Evolutionary conservation across 2,888 invertebrate genomes (phyloP).

Genomic region (Sialis lutaria): DNA sequence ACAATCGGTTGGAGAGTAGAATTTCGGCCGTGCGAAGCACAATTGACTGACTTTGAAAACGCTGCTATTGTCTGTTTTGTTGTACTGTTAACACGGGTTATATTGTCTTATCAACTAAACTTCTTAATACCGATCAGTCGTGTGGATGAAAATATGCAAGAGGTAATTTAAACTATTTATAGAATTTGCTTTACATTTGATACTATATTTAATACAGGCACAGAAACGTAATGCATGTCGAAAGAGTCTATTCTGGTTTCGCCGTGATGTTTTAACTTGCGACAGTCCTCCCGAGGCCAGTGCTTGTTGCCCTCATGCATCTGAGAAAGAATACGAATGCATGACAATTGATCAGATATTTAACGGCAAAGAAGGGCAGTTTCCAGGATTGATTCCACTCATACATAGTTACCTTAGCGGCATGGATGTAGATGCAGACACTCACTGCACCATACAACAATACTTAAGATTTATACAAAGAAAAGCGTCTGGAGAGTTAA

Average conservation of each 20-base stretch:
- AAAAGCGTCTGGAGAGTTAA: slow-evolving; percentile 72
- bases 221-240: slow-evolving; percentile 79
- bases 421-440: slow-evolving; percentile 97
- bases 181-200: too few species aligned
- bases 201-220: slow-evolving; percentile 41
- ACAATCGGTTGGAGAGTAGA: slow-evolving; percentile 99
- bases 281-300: slow-evolving; percentile 27
- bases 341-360: slow-evolving; percentile 95
- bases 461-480: slow-evolving; percentile 85
- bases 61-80: slow-evolving; percentile 97
- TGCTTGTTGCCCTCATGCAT: slow-evolving; percentile 19
- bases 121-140: slow-evolving; percentile 96
- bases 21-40: slow-evolving; percentile 96
- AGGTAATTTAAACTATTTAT: too few species aligned
- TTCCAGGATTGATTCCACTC: slow-evolving; percentile 87
- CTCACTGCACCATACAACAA: slow-evolving; percentile 91
- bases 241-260: slow-evolving; percentile 83
- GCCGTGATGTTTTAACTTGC: slow-evolving; percentile 51
- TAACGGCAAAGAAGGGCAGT: slow-evolving; percentile 85
- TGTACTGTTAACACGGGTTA: slow-evolving; percentile 88
- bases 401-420: slow-evolving; percentile 87
- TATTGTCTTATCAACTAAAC: slow-evolving; percentile 88
- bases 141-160: slow-evolving; percentile 86
- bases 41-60: slow-evolving; percentile 98
- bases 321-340: slow-evolving; percentile 41